Conservation (phyloP, 2,888 invertebrate species). For the Exephanes ischioxanthus region DNA sequence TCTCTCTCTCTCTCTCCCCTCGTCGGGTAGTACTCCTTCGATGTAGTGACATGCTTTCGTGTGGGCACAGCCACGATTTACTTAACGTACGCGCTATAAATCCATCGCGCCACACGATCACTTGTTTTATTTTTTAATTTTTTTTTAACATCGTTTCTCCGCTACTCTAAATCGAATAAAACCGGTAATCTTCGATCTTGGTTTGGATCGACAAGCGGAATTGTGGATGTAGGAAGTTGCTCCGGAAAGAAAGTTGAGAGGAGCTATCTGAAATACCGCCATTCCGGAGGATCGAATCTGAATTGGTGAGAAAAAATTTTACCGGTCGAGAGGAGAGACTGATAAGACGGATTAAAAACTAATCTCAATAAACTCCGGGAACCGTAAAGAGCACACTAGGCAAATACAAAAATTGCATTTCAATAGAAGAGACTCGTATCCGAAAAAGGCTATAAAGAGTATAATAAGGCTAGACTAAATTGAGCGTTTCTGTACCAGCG, state of each 20-base stretch:
- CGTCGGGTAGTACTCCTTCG: conserved; percentile 1
- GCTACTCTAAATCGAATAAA: neutral
- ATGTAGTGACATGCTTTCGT: conserved; percentile 1
- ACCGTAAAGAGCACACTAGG: neutral
- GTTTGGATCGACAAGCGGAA: neutral
- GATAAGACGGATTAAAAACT: neutral
- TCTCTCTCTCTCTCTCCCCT: neutral
- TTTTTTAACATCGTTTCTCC: conserved; percentile 5
- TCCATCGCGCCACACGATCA: neutral
- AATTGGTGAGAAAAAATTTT: neutral
- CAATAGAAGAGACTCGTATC: conserved; percentile 5
- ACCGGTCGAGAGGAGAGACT: neutral
- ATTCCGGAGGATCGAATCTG: conserved; percentile 65
- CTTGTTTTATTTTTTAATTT: neutral
- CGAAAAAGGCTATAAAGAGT: neutral
- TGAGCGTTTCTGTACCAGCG: neutral
- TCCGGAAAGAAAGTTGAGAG: neutral
- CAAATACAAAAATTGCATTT: neutral
- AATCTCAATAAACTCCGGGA: neutral
- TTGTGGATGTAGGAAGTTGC: neutral
- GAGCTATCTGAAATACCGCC: conserved; percentile 53
- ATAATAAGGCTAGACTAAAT: neutral
- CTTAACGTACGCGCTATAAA: neutral
- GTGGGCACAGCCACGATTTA: conserved; percentile 25
- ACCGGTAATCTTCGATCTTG: neutral